Base-by-base conservation (phyloP, 64 coral and sea anemone species). In the Pocillopora verrucosa region DNA sequence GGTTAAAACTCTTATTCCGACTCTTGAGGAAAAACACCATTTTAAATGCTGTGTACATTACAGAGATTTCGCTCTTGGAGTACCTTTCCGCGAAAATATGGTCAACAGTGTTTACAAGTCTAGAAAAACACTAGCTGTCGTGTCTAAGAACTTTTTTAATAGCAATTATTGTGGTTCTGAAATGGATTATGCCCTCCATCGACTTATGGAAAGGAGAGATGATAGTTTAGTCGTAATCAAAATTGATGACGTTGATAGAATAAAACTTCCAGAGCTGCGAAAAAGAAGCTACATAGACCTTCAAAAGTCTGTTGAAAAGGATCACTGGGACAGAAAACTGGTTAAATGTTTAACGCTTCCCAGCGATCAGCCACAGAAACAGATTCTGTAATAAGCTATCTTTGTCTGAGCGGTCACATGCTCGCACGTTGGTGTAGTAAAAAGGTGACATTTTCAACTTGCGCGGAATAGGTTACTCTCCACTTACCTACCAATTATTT, bases 131-230 rank as follows among this genome's bases (percentile, higher is more conserved):
- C 6, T 88, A 19, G 38, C 57, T 16, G 86, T 88, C 7, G 30
- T 76, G 70, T 88, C 86, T 12, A 56, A 75, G 22, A 73, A 88
- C 25, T 88, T 59, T 20, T 12, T 76, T 20, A 11, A 15, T 1
- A 88, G 86, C 38, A 76, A 75, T 16, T 88, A 75, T n/a, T 88
- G 86, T 72, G 17, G 56, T 19, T 16, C 19, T 5, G 86, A 88
- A 72, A 24, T 88, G 17, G 57, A 73, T 9, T 56, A 75, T 19
- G 86, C 86, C 30, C 34, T 88, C 22, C 26, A 84, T 15, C 59
- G 80, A 15, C 16, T 12, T n/a, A 20, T 61, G 13, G 25, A 19
- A 13, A 36, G 20, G 59, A 56, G 60, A 10, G 60, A 84, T 26
- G 11, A 16, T 25, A 64, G 11, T 64, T 11, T 84, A 5, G 26